Evolutionary conservation across 1,140 invertebrate species (phyloP).

Genomic region (Trialeurodes vaporariorum): DNA sequence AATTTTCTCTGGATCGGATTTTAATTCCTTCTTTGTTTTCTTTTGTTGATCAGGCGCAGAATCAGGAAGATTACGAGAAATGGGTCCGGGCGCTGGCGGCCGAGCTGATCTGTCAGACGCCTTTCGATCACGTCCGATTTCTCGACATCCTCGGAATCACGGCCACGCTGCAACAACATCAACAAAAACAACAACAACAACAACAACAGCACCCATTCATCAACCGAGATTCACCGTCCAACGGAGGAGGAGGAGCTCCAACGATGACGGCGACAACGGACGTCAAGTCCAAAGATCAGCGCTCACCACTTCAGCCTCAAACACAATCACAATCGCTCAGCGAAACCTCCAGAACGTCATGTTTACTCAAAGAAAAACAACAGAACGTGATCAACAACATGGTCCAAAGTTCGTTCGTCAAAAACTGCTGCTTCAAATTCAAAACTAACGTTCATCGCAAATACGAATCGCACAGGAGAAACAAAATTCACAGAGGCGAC

Average conservation of each 20-base stretch:
- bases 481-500: neutral
- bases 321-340: neutral
- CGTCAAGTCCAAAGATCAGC: too few relatives aligned
- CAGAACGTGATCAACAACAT: neutral
- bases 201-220: too few relatives aligned
- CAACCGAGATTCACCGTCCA: too few relatives aligned
- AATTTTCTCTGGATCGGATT: too few relatives aligned
- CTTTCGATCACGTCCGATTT: constrained; percentile 41
- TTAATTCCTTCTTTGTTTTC: too few relatives aligned
- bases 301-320: neutral
- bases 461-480: neutral
- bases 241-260: too few relatives aligned
- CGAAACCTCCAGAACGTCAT: neutral
- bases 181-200: neutral
- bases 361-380: neutral
- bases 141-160: constrained; percentile 35
- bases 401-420: neutral
- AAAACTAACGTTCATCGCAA: neutral
- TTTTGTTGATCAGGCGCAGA: constrained; percentile 45
- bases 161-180: neutral
- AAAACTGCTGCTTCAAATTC: neutral
- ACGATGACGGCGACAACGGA: too few relatives aligned
- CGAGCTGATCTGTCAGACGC: constrained; percentile 47
- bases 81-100: constrained; percentile 48
- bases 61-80: constrained; percentile 42